Evolutionary conservation across 2,797 vertebrate species (phyloP).

Genomic region (Sylvilagus floridanus): DNA sequence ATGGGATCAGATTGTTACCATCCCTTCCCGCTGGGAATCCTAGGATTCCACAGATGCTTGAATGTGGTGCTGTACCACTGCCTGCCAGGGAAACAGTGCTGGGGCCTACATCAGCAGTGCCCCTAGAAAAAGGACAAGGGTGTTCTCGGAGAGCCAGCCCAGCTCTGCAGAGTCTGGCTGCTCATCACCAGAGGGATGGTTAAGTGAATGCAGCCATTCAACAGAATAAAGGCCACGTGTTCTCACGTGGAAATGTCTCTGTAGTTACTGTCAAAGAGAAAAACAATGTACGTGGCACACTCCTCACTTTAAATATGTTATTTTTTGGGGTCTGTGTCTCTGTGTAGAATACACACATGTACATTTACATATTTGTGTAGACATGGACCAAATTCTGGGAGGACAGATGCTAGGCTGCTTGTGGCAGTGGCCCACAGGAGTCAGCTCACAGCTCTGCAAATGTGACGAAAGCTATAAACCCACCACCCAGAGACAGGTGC

Average conservation of each 20-base stretch:
- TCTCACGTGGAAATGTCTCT: neutral
- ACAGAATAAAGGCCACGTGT: neutral
- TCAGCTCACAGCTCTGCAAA: neutral
- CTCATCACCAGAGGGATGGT: neutral
- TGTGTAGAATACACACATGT: neutral
- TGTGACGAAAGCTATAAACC: neutral
- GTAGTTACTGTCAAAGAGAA: neutral
- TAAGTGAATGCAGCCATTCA: neutral
- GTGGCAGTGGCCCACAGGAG: neutral
- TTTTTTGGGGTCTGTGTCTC: neutral
- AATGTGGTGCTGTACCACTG: neutral
- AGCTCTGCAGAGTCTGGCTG: neutral
- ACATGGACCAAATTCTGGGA: neutral
- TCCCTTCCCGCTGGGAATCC: neutral
- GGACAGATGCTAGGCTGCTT: neutral
- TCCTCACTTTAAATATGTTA: neutral
- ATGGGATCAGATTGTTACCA: neutral
- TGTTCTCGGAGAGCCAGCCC: neutral
- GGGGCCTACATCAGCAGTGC: neutral
- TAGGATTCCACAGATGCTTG: fast-evolving
- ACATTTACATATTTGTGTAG: neutral
- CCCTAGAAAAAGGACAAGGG: neutral
- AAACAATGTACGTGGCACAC: neutral
- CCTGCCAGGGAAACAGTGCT: neutral
- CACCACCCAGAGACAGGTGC: neutral